Base-by-base conservation (phyloP, 1,140 invertebrate genomes). In the Scaptomyza hsui region DNA sequence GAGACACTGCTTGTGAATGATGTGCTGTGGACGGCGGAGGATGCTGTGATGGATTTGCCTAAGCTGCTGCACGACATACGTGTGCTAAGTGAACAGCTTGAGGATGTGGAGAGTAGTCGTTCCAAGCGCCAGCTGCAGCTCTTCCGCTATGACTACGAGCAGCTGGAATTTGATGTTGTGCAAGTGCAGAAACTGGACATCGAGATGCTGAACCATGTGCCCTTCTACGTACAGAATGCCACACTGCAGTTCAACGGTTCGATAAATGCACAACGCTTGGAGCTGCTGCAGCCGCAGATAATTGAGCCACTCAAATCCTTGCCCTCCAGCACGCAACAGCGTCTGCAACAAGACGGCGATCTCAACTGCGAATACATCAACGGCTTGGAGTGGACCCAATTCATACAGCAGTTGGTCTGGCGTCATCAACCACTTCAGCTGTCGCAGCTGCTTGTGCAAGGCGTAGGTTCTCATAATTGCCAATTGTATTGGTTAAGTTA, bases 341-440 rank as follows among this genome's bases (percentile, higher is more conserved):
- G 9, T 1, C 42, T 89, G 42, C 5, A 64, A 4, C 12, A 89
- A 0, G 24, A 62, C 10, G 75, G 69, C 1, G 61, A 91, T 44
- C 32, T 92, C 4, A 48, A 62, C 7, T 91, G 78, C 44, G 56
- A 72, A 2, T 26, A 5, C 0, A 92, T 92, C 7, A 92, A 92
- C 71, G 90, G 83, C 5, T 35, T 88, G 18, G 6, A 16, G 0
- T 92, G 92, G 91, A 56, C 85, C 9, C 55, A 85, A 12, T 89
- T 93, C 29, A 42, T 91, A 2, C 70, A 90, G 2, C 78, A 91
- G 7, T 52, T 93, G 7, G 90, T 92, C 51, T 88, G 92, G 48
- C 91, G 72, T 7, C 90, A 91, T 65, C 56, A 89, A 35, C 65
- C 83, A 3, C 59, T 90, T 16, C 63, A 78, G 21, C 77, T 93